Conservation (phyloP, 2,797 vertebrate species). For the Darevskia nairensis region DNA sequence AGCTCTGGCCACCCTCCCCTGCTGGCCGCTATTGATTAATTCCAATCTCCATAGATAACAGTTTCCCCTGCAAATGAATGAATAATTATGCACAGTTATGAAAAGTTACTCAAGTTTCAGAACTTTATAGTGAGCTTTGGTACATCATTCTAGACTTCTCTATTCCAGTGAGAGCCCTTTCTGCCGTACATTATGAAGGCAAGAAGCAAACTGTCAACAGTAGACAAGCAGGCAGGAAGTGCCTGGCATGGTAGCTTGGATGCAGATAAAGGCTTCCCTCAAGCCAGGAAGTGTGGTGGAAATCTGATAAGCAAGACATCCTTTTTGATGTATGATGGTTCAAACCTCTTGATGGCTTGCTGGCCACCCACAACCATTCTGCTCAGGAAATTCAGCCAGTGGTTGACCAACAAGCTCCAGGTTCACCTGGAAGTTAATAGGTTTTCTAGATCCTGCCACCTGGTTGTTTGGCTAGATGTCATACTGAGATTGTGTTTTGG, state of each 20-base stretch:
- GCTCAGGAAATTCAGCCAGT: not conserved
- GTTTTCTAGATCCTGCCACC: not conserved
- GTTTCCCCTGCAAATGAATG: not conserved
- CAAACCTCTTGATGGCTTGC: not conserved
- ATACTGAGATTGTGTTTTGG: not conserved
- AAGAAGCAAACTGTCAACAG: not conserved
- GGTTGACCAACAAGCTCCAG: not conserved
- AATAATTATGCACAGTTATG: not conserved
- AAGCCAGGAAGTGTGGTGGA: slow-evolving; percentile 27
- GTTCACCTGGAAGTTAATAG: not conserved
- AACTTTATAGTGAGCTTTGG: not conserved
- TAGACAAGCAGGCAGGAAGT: not conserved
- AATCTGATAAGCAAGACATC: slow-evolving; percentile 41
- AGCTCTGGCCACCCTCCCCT: no score
- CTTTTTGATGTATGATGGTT: not conserved
- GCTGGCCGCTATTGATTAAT: no score
- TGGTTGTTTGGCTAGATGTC: not conserved
- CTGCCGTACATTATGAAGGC: not conserved
- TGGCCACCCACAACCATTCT: not conserved
- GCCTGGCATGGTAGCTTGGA: not conserved
- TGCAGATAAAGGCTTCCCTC: slow-evolving; percentile 17
- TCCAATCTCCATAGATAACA: not conserved
- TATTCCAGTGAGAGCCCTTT: not conserved
- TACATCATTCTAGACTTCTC: not conserved
- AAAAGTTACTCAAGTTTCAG: not conserved